Percentiles rank a stretch among this genome's conserved stretches.
These are phyloP conservation scores for Metopia argyrocephala DNA, from an alignment of 2,888 invertebrate genomes.

Conservation along the genomic window DNA sequence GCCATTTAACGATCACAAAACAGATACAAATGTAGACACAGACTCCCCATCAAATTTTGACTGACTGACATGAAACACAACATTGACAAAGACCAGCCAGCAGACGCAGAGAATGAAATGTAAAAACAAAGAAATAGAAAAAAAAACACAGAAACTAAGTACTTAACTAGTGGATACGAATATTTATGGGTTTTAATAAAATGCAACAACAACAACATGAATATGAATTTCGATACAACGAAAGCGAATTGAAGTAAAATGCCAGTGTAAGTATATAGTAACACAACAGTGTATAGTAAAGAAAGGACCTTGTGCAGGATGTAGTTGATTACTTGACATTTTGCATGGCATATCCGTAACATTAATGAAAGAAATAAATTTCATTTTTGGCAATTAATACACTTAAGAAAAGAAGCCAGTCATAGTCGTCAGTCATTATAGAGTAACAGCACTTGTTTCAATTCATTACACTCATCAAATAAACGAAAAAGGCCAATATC, in stretches of 20 bases:
- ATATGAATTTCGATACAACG: slow-evolving; percentile 29
- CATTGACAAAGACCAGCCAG: slow-evolving; percentile 35
- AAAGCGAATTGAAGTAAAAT: slow-evolving; percentile 50
- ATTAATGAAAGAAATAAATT: slow-evolving; percentile 77
- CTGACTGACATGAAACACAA: slow-evolving; percentile 54
- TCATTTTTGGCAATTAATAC: slow-evolving; percentile 76
- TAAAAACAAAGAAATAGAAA: slow-evolving; percentile 3
- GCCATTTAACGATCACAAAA: too few species aligned
- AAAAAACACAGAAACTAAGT: slow-evolving; percentile 29
- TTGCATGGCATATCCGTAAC: slow-evolving; percentile 71
- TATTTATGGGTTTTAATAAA: slow-evolving; percentile 62
- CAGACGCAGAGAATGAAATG: background rate
- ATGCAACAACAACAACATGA: slow-evolving; percentile 42
- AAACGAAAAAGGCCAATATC: slow-evolving; percentile 5
- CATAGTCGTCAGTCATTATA: background rate
- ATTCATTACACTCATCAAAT: slow-evolving; percentile 56
- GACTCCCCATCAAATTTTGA: slow-evolving; percentile 33
- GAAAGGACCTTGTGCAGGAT: slow-evolving; percentile 71
- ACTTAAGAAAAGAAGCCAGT: slow-evolving; percentile 6
- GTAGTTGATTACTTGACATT: slow-evolving; percentile 77
- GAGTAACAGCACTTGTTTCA: slow-evolving; percentile 28
- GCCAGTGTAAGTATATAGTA: slow-evolving; percentile 32
- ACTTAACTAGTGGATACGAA: slow-evolving; percentile 43
- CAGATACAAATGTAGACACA: too few species aligned
- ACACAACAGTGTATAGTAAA: slow-evolving; percentile 8